These are phyloP conservation scores for Orius laevigatus DNA, from an alignment of 1,140 invertebrate species.

Conservation along the genomic window DNA sequence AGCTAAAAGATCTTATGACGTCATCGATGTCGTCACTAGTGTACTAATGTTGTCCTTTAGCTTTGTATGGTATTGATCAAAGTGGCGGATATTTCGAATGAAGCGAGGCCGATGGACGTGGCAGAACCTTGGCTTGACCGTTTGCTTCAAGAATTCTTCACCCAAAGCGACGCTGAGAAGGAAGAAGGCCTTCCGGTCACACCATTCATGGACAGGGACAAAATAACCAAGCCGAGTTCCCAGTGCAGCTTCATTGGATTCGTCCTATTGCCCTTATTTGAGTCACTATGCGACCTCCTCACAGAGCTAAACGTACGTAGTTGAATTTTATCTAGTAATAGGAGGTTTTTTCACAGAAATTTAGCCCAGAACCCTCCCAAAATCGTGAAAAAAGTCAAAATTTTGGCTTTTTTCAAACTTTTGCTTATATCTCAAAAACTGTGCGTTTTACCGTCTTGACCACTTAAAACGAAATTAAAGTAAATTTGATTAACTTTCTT, in stretches of 20 bases:
- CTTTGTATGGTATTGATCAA: conserved; percentile 74
- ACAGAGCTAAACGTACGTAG: conserved; percentile 44
- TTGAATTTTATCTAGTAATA: not conserved
- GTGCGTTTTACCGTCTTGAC: too few species aligned
- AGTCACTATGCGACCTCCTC: conserved; percentile 52
- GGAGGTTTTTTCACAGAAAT: conserved; percentile 1
- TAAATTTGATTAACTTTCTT: too few species aligned
- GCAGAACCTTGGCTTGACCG: conserved; percentile 73
- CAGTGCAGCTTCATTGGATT: conserved; percentile 76
- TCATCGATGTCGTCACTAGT: too few species aligned
- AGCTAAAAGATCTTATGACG: too few species aligned
- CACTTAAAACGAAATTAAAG: too few species aligned
- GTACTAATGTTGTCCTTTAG: too few species aligned
- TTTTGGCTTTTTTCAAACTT: too few species aligned
- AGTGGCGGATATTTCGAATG: conserved; percentile 76
- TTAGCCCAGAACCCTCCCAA: too few species aligned
- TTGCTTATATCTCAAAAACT: too few species aligned
- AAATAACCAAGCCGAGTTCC: conserved; percentile 70
- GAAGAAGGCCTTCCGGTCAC: conserved; percentile 69
- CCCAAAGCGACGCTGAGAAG: conserved; percentile 71
- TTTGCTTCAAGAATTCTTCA: conserved; percentile 57
- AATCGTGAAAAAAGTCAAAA: too few species aligned
- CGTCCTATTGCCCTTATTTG: conserved; percentile 63
- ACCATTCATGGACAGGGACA: conserved; percentile 81
- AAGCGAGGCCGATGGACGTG: conserved; percentile 67